A percentile compares a stretch with the other conserved stretches of the same genome.
Evolutionary conservation across 2,113 vertebrate genomes (phyloP).

Genomic region (Istiophorus platypterus): DNA sequence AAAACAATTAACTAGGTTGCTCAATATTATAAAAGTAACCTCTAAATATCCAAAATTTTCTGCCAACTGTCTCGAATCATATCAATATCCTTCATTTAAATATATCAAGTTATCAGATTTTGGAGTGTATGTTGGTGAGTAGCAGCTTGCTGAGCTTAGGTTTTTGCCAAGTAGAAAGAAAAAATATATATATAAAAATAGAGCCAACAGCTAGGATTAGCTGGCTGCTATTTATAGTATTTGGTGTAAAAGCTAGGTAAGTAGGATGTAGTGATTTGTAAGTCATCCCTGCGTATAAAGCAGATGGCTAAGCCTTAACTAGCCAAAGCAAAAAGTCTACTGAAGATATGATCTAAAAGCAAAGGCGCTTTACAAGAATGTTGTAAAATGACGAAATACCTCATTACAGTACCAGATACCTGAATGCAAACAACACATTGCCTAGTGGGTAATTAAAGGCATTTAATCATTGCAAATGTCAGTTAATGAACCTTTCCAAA

Average conservation of each 20-base stretch:
- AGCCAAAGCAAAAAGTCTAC: neutral
- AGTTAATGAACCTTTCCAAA: neutral
- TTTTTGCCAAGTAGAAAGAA: conserved; percentile 52
- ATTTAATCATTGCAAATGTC: no score
- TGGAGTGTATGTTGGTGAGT: conserved; percentile 32
- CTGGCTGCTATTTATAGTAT: conserved; percentile 63
- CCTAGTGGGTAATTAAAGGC: no score
- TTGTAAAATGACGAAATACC: neutral
- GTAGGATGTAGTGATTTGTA: conserved; percentile 61
- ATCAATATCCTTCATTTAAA: conserved; percentile 31
- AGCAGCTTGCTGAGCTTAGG: conserved; percentile 52
- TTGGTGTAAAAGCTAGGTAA: conserved; percentile 55
- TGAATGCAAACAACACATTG: neutral
- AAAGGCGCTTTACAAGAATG: neutral
- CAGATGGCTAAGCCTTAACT: conserved; percentile 52
- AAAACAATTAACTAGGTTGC: conserved; percentile 12
- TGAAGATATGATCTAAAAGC: conserved; percentile 1
- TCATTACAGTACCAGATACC: neutral
- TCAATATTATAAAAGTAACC: conserved; percentile 1
- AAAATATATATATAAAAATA: conserved; percentile 39
- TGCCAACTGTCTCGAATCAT: conserved; percentile 25
- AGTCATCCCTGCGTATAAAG: conserved; percentile 43
- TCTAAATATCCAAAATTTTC: neutral
- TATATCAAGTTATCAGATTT: conserved; percentile 30
- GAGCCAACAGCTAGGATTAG: conserved; percentile 62